Percentiles rank a stretch among this genome's conserved stretches.
Evolutionary conservation across 2,113 vertebrate species (phyloP).

Genomic region (Leucoraja erinaceus): DNA sequence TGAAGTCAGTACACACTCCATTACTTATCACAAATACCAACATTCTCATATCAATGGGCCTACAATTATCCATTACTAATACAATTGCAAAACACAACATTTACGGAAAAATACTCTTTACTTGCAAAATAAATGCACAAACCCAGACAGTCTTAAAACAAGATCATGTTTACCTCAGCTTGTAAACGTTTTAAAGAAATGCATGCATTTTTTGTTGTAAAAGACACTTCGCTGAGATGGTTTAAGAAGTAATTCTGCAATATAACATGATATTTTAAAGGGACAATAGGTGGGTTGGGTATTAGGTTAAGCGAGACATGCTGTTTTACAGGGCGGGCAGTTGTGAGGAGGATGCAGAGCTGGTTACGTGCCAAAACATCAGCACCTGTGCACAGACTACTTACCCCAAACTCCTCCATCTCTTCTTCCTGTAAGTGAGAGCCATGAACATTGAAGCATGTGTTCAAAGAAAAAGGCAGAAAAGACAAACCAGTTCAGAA

Average conservation of each 20-base stretch:
- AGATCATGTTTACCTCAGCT: background rate
- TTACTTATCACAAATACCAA: background rate
- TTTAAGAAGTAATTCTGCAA: conserved; percentile 27
- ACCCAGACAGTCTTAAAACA: background rate
- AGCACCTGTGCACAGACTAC: conserved; percentile 62
- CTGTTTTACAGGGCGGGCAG: conserved; percentile 62
- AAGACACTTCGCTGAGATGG: background rate
- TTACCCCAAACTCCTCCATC: conserved; percentile 99
- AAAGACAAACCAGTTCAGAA: conserved; percentile 66
- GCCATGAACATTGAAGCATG: conserved; percentile 91
- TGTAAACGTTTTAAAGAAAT: background rate
- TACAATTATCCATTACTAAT: background rate
- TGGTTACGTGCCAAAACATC: conserved; percentile 48
- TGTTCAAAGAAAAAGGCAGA: conserved; percentile 69
- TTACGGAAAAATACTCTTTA: background rate
- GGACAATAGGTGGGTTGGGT: background rate
- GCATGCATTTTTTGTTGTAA: conserved; percentile 22
- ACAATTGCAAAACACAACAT: background rate
- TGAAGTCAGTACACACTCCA: background rate
- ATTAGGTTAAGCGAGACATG: conserved; percentile 65
- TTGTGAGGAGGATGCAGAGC: conserved; percentile 62
- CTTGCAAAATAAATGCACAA: background rate
- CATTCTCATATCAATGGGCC: background rate
- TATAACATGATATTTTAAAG: background rate
- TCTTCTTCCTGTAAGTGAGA: conserved; percentile 99